These are phyloP conservation scores for Holothuria scabra DNA, from an alignment of 53 echinoderm and acorn worm species.

Conservation along the genomic window DNA sequence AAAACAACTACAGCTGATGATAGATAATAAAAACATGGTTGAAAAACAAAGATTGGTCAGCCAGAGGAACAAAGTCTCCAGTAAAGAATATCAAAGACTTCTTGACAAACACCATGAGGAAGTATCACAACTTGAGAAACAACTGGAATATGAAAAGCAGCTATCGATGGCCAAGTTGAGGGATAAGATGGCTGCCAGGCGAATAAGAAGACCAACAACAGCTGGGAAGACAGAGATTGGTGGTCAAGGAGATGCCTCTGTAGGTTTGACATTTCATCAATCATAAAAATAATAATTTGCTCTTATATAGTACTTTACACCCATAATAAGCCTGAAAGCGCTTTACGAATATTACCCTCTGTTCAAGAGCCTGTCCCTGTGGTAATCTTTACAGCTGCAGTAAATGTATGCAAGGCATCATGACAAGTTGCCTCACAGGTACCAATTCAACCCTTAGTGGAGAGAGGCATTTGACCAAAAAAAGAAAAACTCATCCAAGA, in stretches of 20 bases:
- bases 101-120: constrained; percentile 76
- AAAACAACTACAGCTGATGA: constrained; percentile 69
- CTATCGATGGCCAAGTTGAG: constrained; percentile 67
- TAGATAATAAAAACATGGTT: constrained; percentile 60
- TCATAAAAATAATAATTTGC: too few relatives aligned
- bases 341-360: too few relatives aligned
- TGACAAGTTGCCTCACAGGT: too few relatives aligned
- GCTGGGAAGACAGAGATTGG: neutral
- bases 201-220: constrained; percentile 45
- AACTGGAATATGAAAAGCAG: constrained; percentile 63
- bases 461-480: too few relatives aligned
- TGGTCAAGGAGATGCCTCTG: neutral
- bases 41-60: constrained; percentile 64
- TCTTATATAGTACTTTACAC: too few relatives aligned
- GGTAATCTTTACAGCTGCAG: too few relatives aligned
- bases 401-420: too few relatives aligned
- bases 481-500: too few relatives aligned
- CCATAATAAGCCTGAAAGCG: too few relatives aligned
- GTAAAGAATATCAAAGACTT: constrained; percentile 72
- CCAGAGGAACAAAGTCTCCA: constrained; percentile 60
- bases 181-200: constrained; percentile 78
- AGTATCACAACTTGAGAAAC: constrained; percentile 70
- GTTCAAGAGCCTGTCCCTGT: too few relatives aligned
- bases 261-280: too few relatives aligned
- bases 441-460: too few relatives aligned